A percentile compares a stretch with the other conserved stretches of the same genome.
Evolutionary conservation across 2,113 vertebrate genomes (phyloP).

Genomic region (Zosterops pallidus): DNA sequence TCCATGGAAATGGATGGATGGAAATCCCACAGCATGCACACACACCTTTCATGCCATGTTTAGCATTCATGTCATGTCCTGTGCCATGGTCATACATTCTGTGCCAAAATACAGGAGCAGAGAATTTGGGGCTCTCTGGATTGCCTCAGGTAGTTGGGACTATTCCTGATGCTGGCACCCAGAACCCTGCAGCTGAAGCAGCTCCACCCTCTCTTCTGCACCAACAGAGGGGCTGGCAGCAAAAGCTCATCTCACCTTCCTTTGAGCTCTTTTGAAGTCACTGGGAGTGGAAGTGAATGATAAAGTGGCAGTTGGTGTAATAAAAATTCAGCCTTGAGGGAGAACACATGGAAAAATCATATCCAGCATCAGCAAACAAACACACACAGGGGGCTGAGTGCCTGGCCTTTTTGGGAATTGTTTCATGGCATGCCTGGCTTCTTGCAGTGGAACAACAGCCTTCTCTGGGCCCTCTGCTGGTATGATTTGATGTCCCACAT

Average conservation of each 20-base stretch:
- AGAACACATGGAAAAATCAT: background rate
- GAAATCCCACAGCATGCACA: background rate
- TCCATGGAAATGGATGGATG: background rate
- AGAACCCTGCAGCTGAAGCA: background rate
- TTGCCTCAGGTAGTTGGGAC: background rate
- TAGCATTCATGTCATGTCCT: background rate
- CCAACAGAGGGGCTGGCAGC: background rate
- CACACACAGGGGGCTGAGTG: accelerated
- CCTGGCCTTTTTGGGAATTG: background rate
- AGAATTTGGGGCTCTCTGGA: background rate
- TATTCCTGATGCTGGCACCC: background rate
- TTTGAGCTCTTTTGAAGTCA: background rate
- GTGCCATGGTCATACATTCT: background rate
- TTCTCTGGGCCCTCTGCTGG: background rate
- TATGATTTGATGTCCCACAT: background rate
- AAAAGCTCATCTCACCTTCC: background rate
- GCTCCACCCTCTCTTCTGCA: background rate
- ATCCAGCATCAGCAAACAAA: background rate
- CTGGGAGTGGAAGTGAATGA: background rate
- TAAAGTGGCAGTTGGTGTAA: accelerated
- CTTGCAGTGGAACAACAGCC: background rate
- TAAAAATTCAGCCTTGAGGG: background rate
- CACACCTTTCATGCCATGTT: background rate
- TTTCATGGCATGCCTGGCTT: background rate
- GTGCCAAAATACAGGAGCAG: background rate